Evolutionary conservation across 2,888 invertebrate genomes (phyloP), one percentile per base, ranked within the genome.

Genomic region (Sepiola atlantica): DNA sequence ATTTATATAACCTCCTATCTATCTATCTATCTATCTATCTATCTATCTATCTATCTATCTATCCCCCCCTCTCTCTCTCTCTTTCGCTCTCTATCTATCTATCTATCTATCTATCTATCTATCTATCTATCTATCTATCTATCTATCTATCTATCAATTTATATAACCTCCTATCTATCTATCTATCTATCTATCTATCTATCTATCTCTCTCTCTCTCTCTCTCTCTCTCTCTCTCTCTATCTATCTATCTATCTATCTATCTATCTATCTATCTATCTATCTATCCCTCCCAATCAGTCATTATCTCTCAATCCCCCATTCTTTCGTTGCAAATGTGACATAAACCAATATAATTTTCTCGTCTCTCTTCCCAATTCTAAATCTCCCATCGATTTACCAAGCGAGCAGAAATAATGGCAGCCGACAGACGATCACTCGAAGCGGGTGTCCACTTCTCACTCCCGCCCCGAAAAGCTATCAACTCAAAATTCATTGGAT

Each of bases 121-220:
- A 91, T 91, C 91, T 91, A 91, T 91, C 91, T 35, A 91, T 91
- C 91, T 91, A 91, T 32, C 91, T 91, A 32, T 91, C 91, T 35
- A 35, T 92, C 35, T 92, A 54, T 92, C 92, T 92, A 92, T 92
- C 92, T 92, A 92, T 92, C 92, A 28, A 6, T 32, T 21, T 32
- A 32, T 20, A 28, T 45, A 45, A n/a, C n/a, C n/a, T n/a, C 12
- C 32, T 91, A 91, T 16, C 91, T 91, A 32, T 91, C 32, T 91
- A 8, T 28, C n/a, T 35, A 24, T 35, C 1, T 35, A 14, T 14
- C 24, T 45, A 35, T 35, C 35, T 24, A 91, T 91, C 91, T 35
- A 91, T 35, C 21, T 91, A 57, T 57, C 57, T 20, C 14, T 57
- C 21, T 57, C 14, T 57, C 57, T 57, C 6, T 57, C 57, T 57